Percentiles rank a stretch among this genome's conserved stretches.
Evolutionary conservation across 35 echinoderm and acorn worm genomes (phyloP).

Genomic region (Eucidaris tribuloides): DNA sequence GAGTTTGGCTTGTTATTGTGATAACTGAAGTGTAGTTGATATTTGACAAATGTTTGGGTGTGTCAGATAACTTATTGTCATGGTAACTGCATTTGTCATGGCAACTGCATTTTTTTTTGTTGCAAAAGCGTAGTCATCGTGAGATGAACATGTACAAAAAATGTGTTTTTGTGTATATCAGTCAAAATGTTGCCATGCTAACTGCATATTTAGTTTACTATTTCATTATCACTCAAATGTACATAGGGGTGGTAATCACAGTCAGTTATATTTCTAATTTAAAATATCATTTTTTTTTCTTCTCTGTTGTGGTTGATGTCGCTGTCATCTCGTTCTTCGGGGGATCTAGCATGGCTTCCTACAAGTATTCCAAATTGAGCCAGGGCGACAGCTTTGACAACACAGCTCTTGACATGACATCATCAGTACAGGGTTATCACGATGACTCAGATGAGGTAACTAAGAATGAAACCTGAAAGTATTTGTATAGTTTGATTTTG

Average conservation of each 20-base stretch:
- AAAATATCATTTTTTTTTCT: background rate
- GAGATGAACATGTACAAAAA: background rate
- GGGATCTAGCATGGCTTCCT: conserved; percentile 1
- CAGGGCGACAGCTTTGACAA: conserved; percentile 49
- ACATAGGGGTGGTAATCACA: background rate
- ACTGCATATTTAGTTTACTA: background rate
- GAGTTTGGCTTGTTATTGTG: no score
- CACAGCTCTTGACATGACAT: conserved; percentile 20
- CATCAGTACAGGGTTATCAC: conserved; percentile 37
- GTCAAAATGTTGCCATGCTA: background rate
- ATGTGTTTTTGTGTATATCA: background rate
- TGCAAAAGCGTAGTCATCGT: no score
- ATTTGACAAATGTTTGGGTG: no score
- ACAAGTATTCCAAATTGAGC: conserved; percentile 53
- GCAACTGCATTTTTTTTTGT: no score
- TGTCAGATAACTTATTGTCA: no score
- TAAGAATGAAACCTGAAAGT: no score
- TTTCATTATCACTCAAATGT: background rate
- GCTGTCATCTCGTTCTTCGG: no score
- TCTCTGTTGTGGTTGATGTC: background rate
- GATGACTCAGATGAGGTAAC: conserved; percentile 77
- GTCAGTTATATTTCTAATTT: background rate
- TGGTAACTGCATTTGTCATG: no score
- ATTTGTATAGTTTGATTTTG: no score
- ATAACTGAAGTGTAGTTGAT: no score